phyloP scores from a whole-genome alignment of 2,797 vertebrate genomes.

The Tragelaphus eurycerus region DNA sequence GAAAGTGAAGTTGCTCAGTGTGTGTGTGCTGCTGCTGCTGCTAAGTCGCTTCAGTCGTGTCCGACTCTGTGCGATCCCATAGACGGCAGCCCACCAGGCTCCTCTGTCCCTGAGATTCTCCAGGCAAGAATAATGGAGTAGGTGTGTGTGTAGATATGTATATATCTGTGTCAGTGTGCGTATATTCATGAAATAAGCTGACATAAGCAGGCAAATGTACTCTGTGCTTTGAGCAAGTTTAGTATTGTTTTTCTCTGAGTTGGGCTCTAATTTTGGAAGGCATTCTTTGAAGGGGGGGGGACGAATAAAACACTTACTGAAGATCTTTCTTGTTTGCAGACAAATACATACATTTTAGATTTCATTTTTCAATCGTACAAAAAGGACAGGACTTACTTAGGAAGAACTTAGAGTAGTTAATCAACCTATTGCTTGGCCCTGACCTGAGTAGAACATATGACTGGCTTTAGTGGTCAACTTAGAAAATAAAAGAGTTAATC shows the following conservation, averaged over 20 bases:
- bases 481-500: background rate
- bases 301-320: background rate
- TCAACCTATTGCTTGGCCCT: background rate
- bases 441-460: background rate
- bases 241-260: background rate
- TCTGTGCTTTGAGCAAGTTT: background rate
- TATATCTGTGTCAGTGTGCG: background rate
- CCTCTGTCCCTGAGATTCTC: too few species aligned
- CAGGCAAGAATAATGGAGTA: too few species aligned
- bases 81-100: too few species aligned
- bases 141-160: background rate
- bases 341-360: background rate
- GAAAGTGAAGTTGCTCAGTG: too few species aligned
- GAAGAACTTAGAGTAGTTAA: background rate
- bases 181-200: background rate
- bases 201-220: background rate
- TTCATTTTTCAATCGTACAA: background rate
- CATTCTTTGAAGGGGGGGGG: background rate
- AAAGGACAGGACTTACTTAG: slow-evolving; percentile 3
- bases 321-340: background rate
- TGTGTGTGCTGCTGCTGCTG: too few species aligned
- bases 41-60: too few species aligned
- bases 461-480: background rate
- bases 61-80: too few species aligned
- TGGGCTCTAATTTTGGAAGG: background rate